A percentile compares a stretch with the other conserved stretches of the same genome.
Conservation (phyloP, 2,888 invertebrate genomes). For the Drosophila phalerata region DNA sequence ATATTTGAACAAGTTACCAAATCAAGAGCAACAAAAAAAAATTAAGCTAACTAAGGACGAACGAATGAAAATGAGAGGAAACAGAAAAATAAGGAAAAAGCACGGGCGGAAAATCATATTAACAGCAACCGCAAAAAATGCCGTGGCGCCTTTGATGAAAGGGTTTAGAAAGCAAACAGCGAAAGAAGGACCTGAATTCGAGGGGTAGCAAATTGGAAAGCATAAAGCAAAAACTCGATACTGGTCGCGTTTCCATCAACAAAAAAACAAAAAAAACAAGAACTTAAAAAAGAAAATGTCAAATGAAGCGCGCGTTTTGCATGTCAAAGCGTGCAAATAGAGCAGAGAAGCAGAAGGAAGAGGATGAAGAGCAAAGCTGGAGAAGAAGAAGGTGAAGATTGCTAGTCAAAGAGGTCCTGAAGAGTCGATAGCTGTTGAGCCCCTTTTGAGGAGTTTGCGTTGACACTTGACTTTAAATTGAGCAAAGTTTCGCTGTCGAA, state of each 20-base stretch:
- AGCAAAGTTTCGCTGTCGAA: conserved; percentile 48
- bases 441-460: conserved; percentile 71
- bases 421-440: conserved; percentile 63
- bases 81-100: conserved; percentile 19
- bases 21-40: conserved; percentile 15
- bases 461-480: conserved; percentile 80
- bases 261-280: background rate
- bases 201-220: conserved; percentile 41
- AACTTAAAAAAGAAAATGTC: conserved; percentile 67
- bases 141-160: conserved; percentile 72
- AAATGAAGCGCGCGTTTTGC: conserved; percentile 79
- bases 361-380: background rate
- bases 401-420: conserved; percentile 58
- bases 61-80: conserved; percentile 11
- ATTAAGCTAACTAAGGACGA: conserved; percentile 46
- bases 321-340: conserved; percentile 73
- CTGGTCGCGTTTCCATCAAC: conserved; percentile 42
- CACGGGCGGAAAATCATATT: conserved; percentile 67
- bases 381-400: conserved; percentile 41
- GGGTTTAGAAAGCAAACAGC: conserved; percentile 62
- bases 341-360: background rate
- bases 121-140: conserved; percentile 68
- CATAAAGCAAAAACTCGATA: conserved; percentile 57
- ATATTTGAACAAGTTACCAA: conserved; percentile 27
- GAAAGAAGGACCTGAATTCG: conserved; percentile 29